These are phyloP conservation scores for Mus caroli DNA, from an alignment of 2,797 vertebrate genomes.

Conservation along the genomic window DNA sequence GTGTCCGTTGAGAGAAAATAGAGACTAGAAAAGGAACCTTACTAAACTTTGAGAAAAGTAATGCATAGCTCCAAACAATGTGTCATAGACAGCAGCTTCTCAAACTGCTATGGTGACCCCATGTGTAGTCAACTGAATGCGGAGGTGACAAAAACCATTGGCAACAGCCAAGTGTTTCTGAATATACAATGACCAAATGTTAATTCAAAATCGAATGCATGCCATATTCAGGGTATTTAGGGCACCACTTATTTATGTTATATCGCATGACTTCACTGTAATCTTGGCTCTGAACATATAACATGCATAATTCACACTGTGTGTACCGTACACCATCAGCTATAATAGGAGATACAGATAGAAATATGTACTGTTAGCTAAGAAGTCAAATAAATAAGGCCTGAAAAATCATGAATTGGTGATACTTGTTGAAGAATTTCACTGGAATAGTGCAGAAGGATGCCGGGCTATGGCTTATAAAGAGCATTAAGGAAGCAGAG, in stretches of 20 bases:
- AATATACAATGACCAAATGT: neutral
- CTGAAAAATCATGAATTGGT: constrained; percentile 23
- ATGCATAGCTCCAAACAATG: neutral
- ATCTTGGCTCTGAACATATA: neutral
- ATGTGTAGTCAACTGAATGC: neutral
- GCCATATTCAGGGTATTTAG: neutral
- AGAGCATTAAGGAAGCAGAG: constrained; percentile 32
- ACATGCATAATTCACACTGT: neutral
- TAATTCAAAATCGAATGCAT: neutral
- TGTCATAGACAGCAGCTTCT: neutral
- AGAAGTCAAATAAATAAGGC: constrained; percentile 12
- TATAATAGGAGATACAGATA: neutral
- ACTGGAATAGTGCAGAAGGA: neutral
- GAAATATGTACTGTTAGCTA: constrained; percentile 12
- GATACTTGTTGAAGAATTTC: constrained; percentile 25
- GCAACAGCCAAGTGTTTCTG: neutral
- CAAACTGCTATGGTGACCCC: neutral
- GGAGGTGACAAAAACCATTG: neutral
- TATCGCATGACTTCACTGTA: neutral
- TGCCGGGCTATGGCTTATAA: neutral
- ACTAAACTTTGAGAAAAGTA: constrained; percentile 25
- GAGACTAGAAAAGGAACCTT: neutral
- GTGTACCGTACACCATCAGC: neutral
- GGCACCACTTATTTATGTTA: neutral
- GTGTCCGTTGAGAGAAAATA: neutral